phyloP scores from a whole-genome alignment of 2,888 invertebrate species.

The Ferdinandea cuprea region DNA sequence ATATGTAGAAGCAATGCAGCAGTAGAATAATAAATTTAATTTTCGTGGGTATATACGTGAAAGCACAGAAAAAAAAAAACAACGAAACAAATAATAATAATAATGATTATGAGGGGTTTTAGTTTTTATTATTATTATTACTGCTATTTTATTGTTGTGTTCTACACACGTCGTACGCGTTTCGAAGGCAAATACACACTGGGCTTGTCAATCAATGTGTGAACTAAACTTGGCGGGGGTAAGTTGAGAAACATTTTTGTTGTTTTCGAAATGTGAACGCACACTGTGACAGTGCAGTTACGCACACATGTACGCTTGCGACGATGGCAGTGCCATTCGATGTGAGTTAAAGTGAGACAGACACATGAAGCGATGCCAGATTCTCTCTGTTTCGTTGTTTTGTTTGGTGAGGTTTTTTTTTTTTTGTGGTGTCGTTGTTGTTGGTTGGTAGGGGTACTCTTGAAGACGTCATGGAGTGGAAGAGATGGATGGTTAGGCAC shows the following conservation, averaged over 20 bases:
- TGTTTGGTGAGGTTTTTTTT: too few relatives aligned
- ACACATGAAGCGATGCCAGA: neutral
- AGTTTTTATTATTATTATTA: conserved; percentile 75
- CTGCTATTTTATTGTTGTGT: conserved; percentile 75
- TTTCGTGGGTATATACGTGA: conserved; percentile 65
- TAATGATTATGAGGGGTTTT: conserved; percentile 75
- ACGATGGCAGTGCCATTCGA: conserved; percentile 24
- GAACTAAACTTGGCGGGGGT: conserved; percentile 81
- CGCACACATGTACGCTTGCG: conserved; percentile 7
- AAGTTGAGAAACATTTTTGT: conserved; percentile 76
- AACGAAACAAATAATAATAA: conserved; percentile 73
- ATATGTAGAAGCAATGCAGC: conserved; percentile 67
- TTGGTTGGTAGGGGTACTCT: conserved; percentile 67
- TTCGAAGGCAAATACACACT: conserved; percentile 84
- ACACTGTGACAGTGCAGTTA: conserved; percentile 32
- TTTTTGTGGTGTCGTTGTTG: conserved; percentile 22
- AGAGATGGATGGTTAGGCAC: conserved; percentile 74
- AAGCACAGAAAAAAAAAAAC: conserved; percentile 57
- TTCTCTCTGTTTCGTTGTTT: conserved; percentile 21
- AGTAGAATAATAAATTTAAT: conserved; percentile 66
- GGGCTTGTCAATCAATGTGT: conserved; percentile 82
- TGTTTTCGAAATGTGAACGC: conserved; percentile 63
- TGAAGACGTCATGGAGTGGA: conserved; percentile 75
- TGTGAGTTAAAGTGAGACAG: conserved; percentile 35
- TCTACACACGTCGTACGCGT: conserved; percentile 83